Conservation (phyloP, 2,888 invertebrate genomes). For the Lycocerus yunnanus region DNA sequence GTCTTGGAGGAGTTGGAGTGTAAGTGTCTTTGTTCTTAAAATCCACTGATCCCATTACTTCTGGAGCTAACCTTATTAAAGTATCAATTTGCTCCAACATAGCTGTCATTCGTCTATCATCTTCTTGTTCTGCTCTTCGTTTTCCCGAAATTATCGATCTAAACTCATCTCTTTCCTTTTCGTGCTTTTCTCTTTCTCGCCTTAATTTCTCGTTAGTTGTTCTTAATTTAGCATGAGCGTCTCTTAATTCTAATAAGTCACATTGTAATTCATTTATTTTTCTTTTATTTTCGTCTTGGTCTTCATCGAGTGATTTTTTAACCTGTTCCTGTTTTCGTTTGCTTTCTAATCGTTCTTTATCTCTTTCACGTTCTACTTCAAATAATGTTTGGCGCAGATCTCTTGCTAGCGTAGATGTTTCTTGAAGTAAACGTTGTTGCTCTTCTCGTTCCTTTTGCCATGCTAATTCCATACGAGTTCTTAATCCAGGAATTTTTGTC, state of each 20-base stretch:
- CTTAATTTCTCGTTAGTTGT: slow-evolving; percentile 90
- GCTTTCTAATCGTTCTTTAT: slow-evolving; percentile 85
- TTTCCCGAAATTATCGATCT: slow-evolving; percentile 57
- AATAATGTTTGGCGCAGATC: slow-evolving; percentile 86
- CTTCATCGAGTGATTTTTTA: slow-evolving; percentile 84
- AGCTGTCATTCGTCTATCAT: slow-evolving; percentile 73
- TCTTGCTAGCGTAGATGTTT: slow-evolving; percentile 86
- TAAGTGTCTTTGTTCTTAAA: slow-evolving; percentile 56
- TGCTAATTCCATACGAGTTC: slow-evolving; percentile 86
- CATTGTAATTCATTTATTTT: slow-evolving; percentile 84
- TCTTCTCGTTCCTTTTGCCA: slow-evolving; percentile 95
- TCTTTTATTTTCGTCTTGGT: slow-evolving; percentile 85
- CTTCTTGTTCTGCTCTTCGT: slow-evolving; percentile 64
- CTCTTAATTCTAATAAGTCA: slow-evolving; percentile 84
- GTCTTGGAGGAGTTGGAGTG: slow-evolving; percentile 73
- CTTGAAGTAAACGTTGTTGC: slow-evolving; percentile 86
- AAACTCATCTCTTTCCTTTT: slow-evolving; percentile 74
- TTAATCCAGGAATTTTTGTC: slow-evolving; percentile 82
- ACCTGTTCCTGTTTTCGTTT: slow-evolving; percentile 84
- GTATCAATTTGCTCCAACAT: slow-evolving; percentile 76
- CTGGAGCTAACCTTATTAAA: slow-evolving; percentile 77
- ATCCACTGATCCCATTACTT: slow-evolving; percentile 60
- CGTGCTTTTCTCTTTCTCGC: slow-evolving; percentile 84
- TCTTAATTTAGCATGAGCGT: slow-evolving; percentile 88
- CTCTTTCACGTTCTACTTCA: slow-evolving; percentile 87